A percentile compares a stretch with the other conserved stretches of the same genome.
phyloP scores from a whole-genome alignment of 2,888 invertebrate genomes.

The Coenonympha arcania region DNA sequence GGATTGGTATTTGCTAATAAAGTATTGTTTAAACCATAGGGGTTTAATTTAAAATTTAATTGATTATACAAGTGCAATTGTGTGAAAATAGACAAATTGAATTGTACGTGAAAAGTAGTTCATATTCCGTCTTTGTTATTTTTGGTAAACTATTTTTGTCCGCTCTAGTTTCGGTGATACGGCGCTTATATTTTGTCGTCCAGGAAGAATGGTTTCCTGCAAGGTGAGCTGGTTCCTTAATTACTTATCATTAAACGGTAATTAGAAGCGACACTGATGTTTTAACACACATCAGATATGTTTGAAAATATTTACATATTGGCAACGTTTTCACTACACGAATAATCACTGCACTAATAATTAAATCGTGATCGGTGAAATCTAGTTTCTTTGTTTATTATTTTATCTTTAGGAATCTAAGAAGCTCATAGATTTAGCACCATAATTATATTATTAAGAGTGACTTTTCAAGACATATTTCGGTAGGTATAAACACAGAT shows the following conservation, averaged over 20 bases:
- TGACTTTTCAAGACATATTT: too few species aligned
- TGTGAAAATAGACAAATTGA: not conserved
- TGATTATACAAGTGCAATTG: not conserved
- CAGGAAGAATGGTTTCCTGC: constrained; percentile 66
- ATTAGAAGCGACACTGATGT: constrained; percentile 19
- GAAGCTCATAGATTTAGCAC: too few species aligned
- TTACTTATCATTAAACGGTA: constrained; percentile 22
- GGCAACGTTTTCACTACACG: constrained; percentile 8
- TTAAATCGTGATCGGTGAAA: not conserved
- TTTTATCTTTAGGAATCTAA: not conserved
- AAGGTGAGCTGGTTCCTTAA: constrained; percentile 44
- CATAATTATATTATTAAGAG: too few species aligned
- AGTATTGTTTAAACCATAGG: too few species aligned
- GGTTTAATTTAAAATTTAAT: not conserved
- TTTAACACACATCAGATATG: constrained; percentile 14
- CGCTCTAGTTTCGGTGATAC: constrained; percentile 58
- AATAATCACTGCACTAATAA: too few species aligned
- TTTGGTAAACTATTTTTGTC: constrained; percentile 69
- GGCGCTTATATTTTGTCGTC: constrained; percentile 67
- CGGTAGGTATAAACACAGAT: too few species aligned
- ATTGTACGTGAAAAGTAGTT: constrained; percentile 20
- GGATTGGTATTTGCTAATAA: too few species aligned
- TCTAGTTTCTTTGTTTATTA: not conserved
- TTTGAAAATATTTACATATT: constrained; percentile 12
- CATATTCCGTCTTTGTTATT: constrained; percentile 51